Evolutionary conservation across 2,113 vertebrate genomes (phyloP).

Genomic region (Vombatus ursinus): DNA sequence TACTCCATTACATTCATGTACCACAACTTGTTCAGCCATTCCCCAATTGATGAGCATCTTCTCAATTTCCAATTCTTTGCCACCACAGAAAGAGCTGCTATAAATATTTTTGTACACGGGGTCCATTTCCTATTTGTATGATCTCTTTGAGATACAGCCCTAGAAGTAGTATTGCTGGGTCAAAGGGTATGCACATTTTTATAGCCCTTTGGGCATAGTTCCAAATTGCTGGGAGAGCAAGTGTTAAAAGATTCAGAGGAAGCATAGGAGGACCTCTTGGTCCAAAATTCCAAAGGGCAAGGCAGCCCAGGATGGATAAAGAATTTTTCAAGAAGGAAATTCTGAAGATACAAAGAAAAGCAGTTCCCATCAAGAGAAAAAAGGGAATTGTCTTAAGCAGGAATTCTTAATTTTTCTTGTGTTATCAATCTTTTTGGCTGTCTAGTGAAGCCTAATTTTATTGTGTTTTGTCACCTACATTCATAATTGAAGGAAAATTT

Average conservation of each 20-base stretch:
- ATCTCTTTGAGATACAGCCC: too few species aligned
- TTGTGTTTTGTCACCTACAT: not conserved
- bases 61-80: too few species aligned
- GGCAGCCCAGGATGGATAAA: not conserved
- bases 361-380: not conserved
- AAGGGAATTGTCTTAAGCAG: not conserved
- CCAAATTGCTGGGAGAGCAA: not conserved
- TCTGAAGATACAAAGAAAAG: not conserved
- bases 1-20: too few species aligned
- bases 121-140: too few species aligned
- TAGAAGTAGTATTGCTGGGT: too few species aligned
- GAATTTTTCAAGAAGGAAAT: not conserved
- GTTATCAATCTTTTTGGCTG: not conserved
- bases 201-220: too few species aligned
- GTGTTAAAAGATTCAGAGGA: not conserved
- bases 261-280: not conserved
- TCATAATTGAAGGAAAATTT: not conserved
- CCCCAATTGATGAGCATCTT: too few species aligned
- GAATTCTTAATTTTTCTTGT: not conserved
- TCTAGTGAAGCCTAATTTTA: not conserved
- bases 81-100: too few species aligned
- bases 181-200: too few species aligned
- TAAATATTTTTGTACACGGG: too few species aligned
- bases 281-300: not conserved
- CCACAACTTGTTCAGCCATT: too few species aligned